phyloP scores from a whole-genome alignment of 1,140 invertebrate species.

The Temnothorax nylanderi region DNA sequence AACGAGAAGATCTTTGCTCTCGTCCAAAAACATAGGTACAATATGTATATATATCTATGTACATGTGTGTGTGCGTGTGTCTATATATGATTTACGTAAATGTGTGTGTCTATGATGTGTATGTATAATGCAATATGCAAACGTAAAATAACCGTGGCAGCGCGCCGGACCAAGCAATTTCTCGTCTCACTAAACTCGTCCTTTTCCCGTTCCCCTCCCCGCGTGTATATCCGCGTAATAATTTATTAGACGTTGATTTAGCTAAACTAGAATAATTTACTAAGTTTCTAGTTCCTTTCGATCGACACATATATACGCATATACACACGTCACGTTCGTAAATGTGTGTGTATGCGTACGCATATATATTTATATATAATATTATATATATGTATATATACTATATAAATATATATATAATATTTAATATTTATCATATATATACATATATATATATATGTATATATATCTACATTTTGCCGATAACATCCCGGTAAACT shows the following conservation, averaged over 20 bases:
- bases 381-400: conserved; percentile 76
- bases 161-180: conserved; percentile 50
- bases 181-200: conserved; percentile 65
- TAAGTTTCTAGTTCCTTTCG: conserved; percentile 78
- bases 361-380: conserved; percentile 62
- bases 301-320: conserved; percentile 72
- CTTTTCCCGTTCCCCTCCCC: conserved; percentile 23
- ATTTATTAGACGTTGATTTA: conserved; percentile 77
- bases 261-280: conserved; percentile 83
- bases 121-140: conserved; percentile 62
- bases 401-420: conserved; percentile 69
- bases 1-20: conserved; percentile 65
- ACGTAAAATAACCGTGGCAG: conserved; percentile 23
- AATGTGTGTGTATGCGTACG: conserved; percentile 62
- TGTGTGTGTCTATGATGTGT: conserved; percentile 49
- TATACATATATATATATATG: not conserved
- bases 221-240: conserved; percentile 67
- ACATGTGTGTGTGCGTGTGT: conserved; percentile 56
- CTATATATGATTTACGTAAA: conserved; percentile 42
- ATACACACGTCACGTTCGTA: not conserved
- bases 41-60: conserved; percentile 47
- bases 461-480: conserved; percentile 26
- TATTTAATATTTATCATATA: conserved; percentile 74
- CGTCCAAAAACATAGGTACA: conserved; percentile 70
- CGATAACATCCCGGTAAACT: conserved; percentile 58